Base-by-base conservation (phyloP, 2,888 invertebrate genomes). In the Drepanosiphum platanoidis region DNA sequence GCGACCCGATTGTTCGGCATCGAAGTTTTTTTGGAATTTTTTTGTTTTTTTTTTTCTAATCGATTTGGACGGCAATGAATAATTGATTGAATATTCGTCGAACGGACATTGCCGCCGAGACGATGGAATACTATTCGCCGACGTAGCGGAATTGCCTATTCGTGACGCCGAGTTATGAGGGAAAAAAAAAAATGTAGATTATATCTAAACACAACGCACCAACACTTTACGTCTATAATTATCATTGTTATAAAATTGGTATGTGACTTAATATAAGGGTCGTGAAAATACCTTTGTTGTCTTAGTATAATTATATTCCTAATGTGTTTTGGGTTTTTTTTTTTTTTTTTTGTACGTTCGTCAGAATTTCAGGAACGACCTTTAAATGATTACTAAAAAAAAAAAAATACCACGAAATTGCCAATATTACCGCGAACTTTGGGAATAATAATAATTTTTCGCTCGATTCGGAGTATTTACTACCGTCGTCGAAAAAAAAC, bases 101-200 rank as follows among this genome's bases (percentile, higher is more conserved):
- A n/a, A n/a, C n/a, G n/a, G n/a, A n/a, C n/a, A n/a, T 52, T 52
- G 22, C 42, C n/a, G 46, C 30, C n/a, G n/a, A n/a, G 32, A 66
- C 11, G 32, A 13, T 22, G n/a, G 13, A 78, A 32, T 52, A 36
- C 18, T 80, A 58, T 36, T 80, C 68, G 7, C 32, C 3, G 18
- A 9, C 7, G 52, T 68, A 68, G 68, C 22, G 11, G 34, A 80
- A 70, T 80, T 70, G 52, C 70, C 34, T 80, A 70, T 70, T 52
- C 68, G 52, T 52, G 70, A 52, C 80, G 52, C 52, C 70, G 36
- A 11, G 70, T 70, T 36, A 36, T 70, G n/a, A n/a, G n/a, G n/a
- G n/a, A n/a, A n/a, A n/a, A 68, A 34, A 70, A 52, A 42, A 42
- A 32, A 42, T 32, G 3, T 32, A 79, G 75, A 79, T 66, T 34